phyloP scores from a whole-genome alignment of 2,113 vertebrate genomes.

The Tragulus kanchil region DNA sequence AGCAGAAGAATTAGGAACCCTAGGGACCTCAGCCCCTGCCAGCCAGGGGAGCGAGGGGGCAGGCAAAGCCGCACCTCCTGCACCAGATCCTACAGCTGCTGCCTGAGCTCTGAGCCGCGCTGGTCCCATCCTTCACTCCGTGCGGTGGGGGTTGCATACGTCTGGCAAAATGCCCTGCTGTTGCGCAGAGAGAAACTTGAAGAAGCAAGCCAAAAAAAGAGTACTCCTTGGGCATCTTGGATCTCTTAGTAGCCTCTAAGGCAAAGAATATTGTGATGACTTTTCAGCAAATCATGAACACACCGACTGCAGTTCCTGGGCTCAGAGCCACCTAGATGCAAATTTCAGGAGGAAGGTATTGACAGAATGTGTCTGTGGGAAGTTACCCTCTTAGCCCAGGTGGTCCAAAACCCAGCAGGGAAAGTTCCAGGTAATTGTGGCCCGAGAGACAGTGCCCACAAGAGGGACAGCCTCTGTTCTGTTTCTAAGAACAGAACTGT shows the following conservation, averaged over 20 bases:
- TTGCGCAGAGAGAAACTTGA: not conserved
- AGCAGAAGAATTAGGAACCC: too few relatives aligned
- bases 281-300: not conserved
- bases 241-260: slow-evolving; percentile 13
- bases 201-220: not conserved
- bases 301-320: not conserved
- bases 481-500: not conserved
- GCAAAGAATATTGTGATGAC: not conserved
- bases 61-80: not conserved
- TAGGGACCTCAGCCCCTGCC: not conserved
- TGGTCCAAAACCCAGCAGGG: not conserved
- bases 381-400: not conserved
- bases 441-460: not conserved
- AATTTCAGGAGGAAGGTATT: not conserved
- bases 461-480: too few relatives aligned
- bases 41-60: not conserved
- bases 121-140: not conserved
- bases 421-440: not conserved
- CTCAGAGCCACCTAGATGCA: not conserved
- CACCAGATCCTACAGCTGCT: not conserved
- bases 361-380: not conserved
- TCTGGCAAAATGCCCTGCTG: not conserved
- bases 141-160: not conserved
- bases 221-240: not conserved
- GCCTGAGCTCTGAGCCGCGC: too few relatives aligned